phyloP scores from a whole-genome alignment of 2,797 vertebrate species.

The Crocodylus rhombifer region DNA sequence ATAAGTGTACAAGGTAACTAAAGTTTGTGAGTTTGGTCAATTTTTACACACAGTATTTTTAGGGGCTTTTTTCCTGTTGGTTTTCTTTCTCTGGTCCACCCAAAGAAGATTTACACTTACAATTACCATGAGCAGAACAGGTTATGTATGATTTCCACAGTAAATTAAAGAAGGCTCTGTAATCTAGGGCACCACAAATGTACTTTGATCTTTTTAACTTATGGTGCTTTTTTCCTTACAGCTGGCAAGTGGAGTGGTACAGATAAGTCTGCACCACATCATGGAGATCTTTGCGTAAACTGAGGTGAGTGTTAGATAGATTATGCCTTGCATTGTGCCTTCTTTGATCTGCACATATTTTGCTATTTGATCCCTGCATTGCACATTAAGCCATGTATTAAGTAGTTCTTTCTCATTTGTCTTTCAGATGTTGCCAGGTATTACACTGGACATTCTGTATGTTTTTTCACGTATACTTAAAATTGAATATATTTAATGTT shows the following conservation, averaged over 20 bases:
- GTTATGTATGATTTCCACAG: neutral
- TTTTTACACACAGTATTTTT: neutral
- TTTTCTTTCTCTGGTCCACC: neutral
- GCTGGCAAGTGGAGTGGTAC: slow-evolving; percentile 49
- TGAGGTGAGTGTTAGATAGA: slow-evolving; percentile 70
- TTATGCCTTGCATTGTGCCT: slow-evolving; percentile 45
- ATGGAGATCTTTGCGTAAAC: slow-evolving; percentile 69
- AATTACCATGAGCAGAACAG: neutral
- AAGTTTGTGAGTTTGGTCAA: neutral
- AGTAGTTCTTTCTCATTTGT: slow-evolving; percentile 27
- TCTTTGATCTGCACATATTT: slow-evolving; percentile 72
- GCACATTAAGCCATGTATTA: slow-evolving; percentile 21
- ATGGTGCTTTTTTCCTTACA: slow-evolving; percentile 47
- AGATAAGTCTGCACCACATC: slow-evolving; percentile 72
- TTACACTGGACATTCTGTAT: slow-evolving; percentile 11
- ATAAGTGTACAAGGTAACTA: neutral
- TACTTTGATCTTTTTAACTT: slow-evolving; percentile 42
- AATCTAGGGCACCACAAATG: neutral
- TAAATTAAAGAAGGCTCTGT: neutral
- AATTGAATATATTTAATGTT: neutral
- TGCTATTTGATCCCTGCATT: slow-evolving; percentile 54
- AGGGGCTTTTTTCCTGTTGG: neutral
- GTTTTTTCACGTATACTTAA: neutral
- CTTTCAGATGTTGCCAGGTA: slow-evolving; percentile 54
- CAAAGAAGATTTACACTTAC: accelerated